phyloP scores from a whole-genome alignment of 2,888 invertebrate species.

The Chrysopilus asiliformis region DNA sequence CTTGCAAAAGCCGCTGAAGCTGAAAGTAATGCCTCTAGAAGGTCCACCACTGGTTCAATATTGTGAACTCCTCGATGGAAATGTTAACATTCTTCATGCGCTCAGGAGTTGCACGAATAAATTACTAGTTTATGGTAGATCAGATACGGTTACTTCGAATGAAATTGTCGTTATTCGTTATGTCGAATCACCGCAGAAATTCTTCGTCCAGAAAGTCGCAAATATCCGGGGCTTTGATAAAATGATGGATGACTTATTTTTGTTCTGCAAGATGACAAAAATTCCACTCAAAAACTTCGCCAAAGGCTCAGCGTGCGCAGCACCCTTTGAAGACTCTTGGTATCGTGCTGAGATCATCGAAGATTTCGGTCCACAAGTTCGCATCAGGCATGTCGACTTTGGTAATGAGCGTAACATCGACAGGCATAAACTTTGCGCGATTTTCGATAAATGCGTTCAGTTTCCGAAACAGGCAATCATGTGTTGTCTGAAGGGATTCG shows the following conservation, averaged over 20 bases:
- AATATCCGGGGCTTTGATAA: conserved; percentile 46
- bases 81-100: conserved; percentile 39
- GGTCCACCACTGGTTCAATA: conserved; percentile 60
- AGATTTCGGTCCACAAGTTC: conserved; percentile 42
- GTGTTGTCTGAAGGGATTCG: conserved; percentile 56
- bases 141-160: conserved; percentile 24
- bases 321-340: conserved; percentile 74
- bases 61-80: conserved; percentile 52
- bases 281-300: conserved; percentile 37
- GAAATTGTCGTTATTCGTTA: conserved; percentile 32
- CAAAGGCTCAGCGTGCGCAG: conserved; percentile 56
- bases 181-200: conserved; percentile 49
- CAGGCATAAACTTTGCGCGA: conserved; percentile 44
- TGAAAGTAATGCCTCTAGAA: conserved; percentile 55
- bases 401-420: conserved; percentile 80
- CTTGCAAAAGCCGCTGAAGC: conserved; percentile 44
- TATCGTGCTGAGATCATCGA: conserved; percentile 72
- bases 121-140: conserved; percentile 25
- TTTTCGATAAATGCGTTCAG: conserved; percentile 48
- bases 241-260: conserved; percentile 53
- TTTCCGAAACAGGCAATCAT: conserved; percentile 62
- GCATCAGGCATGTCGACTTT: conserved; percentile 84
- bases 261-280: conserved; percentile 42
- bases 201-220: conserved; percentile 56
- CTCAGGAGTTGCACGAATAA: conserved; percentile 25